Conservation (phyloP, 2,797 vertebrate species). For the Bothrops alternatus region DNA sequence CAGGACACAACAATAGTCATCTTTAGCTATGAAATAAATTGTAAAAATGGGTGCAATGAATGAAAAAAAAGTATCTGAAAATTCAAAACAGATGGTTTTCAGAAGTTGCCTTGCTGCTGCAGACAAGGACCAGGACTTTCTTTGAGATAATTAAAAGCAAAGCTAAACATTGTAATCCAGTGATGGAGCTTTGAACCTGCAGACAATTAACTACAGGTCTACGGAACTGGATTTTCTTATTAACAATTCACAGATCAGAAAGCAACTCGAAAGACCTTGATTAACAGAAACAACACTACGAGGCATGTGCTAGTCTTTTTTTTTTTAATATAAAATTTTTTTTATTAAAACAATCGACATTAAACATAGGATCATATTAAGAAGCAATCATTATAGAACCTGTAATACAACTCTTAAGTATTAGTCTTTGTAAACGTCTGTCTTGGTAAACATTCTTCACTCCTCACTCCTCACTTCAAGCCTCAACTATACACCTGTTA, state of each 20-base stretch:
- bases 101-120: slow-evolving; percentile 50
- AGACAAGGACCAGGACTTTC: slow-evolving; percentile 57
- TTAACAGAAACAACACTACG: not conserved
- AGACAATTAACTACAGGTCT: slow-evolving; percentile 4
- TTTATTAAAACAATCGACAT: no score
- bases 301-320: not conserved
- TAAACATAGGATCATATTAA: no score
- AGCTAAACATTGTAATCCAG: slow-evolving; percentile 35
- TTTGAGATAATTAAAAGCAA: slow-evolving; percentile 41
- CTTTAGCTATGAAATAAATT: not conserved
- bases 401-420: no score
- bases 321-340: no score
- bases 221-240: not conserved
- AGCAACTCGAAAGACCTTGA: not conserved
- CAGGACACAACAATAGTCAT: not conserved
- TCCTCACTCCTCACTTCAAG: no score
- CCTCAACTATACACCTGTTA: no score
- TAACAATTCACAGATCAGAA: not conserved
- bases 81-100: slow-evolving; percentile 63
- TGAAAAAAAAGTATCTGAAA: slow-evolving; percentile 54
- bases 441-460: no score
- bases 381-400: no score
- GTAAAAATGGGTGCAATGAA: not conserved
- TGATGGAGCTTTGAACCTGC: slow-evolving; percentile 20
- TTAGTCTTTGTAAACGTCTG: no score